These are phyloP conservation scores for Speoplatyrhinus poulsoni DNA, from an alignment of 2,113 vertebrate species.

Conservation along the genomic window DNA sequence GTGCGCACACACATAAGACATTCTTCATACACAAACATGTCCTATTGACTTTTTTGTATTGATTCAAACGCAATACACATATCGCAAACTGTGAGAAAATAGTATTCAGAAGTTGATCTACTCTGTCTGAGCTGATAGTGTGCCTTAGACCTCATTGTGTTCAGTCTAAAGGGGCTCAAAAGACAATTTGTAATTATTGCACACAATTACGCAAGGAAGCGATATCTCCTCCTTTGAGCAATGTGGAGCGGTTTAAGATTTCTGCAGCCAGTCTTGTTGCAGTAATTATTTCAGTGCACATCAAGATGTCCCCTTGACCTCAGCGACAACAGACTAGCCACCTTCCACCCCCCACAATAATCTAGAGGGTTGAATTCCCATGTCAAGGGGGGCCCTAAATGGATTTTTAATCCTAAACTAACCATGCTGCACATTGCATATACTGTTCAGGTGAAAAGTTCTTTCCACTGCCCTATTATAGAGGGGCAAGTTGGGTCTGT, in stretches of 20 bases:
- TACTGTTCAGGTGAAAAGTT: constrained; percentile 84
- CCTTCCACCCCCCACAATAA: constrained; percentile 66
- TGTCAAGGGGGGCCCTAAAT: constrained; percentile 77
- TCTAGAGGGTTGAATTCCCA: constrained; percentile 76
- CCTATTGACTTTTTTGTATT: background rate
- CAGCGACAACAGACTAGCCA: constrained; percentile 62
- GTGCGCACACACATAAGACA: background rate
- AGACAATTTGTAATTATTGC: constrained; percentile 73
- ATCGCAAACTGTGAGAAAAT: background rate
- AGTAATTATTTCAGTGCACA: constrained; percentile 63
- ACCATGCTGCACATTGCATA: constrained; percentile 79
- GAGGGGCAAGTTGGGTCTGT: constrained; percentile 76
- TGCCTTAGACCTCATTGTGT: constrained; percentile 17
- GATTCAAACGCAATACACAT: too few species aligned
- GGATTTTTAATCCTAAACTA: constrained; percentile 87
- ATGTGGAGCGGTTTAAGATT: constrained; percentile 60
- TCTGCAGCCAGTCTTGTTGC: constrained; percentile 56
- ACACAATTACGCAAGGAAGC: constrained; percentile 64
- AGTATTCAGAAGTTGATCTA: background rate
- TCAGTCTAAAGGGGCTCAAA: constrained; percentile 30
- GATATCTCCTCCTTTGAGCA: constrained; percentile 51
- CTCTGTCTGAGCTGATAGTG: background rate
- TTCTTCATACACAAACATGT: background rate
- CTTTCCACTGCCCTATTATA: constrained; percentile 81
- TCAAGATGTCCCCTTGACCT: constrained; percentile 77